These are phyloP conservation scores for Heliconius hermathena DNA, from an alignment of 1,140 invertebrate species.

Conservation along the genomic window DNA sequence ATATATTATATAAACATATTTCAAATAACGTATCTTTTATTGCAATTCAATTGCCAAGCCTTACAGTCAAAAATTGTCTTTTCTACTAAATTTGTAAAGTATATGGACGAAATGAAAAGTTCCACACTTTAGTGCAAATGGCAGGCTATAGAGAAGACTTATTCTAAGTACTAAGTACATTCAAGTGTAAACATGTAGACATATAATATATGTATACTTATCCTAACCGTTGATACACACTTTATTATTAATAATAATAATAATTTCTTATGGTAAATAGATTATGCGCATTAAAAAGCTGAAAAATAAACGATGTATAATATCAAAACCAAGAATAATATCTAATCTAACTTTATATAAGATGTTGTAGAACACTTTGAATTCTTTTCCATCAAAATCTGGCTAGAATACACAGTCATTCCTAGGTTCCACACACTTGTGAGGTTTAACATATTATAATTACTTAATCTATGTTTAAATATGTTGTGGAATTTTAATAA, in stretches of 20 bases:
- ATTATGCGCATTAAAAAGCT: background rate
- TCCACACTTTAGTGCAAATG: background rate
- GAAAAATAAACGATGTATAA: slow-evolving; percentile 19
- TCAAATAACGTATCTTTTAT: background rate
- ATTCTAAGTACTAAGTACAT: slow-evolving; percentile 6
- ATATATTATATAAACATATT: background rate
- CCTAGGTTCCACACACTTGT: background rate
- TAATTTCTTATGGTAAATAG: slow-evolving; percentile 17
- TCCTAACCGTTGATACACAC: background rate
- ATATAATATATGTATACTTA: background rate
- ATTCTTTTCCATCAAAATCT: background rate
- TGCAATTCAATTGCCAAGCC: background rate
- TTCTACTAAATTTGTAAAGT: background rate
- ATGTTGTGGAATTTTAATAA: background rate
- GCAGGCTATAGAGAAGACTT: slow-evolving; percentile 5
- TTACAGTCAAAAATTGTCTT: background rate
- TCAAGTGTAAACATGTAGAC: background rate
- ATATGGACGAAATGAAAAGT: background rate
- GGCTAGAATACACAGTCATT: background rate
- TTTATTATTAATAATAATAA: slow-evolving; percentile 9
- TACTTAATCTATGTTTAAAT: slow-evolving; percentile 9
- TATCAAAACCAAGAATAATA: slow-evolving; percentile 13
- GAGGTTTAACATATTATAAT: background rate
- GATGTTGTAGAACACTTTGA: background rate
- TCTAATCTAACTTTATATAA: background rate